Base-by-base conservation (phyloP, 2,888 invertebrate species). In the Cataglyphis altisquamis region DNA sequence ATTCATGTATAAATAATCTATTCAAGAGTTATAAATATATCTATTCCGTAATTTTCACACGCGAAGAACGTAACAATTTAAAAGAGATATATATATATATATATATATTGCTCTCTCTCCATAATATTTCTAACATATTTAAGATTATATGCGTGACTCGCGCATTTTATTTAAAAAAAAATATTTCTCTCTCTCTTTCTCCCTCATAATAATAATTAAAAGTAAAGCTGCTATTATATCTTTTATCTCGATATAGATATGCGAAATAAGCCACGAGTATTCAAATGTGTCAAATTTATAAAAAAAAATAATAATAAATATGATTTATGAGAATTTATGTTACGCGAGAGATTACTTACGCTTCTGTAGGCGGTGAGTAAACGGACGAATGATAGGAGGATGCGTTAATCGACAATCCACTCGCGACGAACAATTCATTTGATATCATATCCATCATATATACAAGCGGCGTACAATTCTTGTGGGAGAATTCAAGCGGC, bases 361-460 rank as follows among this genome's bases (percentile, higher is more conserved):
- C 94, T 92, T 94, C 94, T 45, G 94, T 94, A 18, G 94, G 94
- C 64, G 94, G 94, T 66, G 94, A 94, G 84, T 94, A 94, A 88
- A 94, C 94, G 2, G 94, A 94, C 57, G 94, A 94, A 82, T 94
- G 94, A 85, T 94, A 94, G 52, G 88, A 94, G 55, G 88, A 89
- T 25, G 90, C 72, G 88, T 94, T 94, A 48, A 90, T 90, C 81
- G 94, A 89, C 41, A 94, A 87, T 67, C 92, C 89, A 73, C 89
- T 90, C 82, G 90, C 12, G 25, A 8, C 39, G 77, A 77, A 90
- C 41, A 94, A 87, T 64, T 91, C 89, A 68, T 89, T 90, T 82
- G 91, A 92, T 86, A 92, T 80, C 85, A 93, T 89, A 90, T 94
- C 94, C 94, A 94, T 94, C 81, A 48, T 80, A n/a, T 52, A 52